A percentile compares a stretch with the other conserved stretches of the same genome.
Conservation (phyloP, 2,888 invertebrate species). For the Cephus nigrinus region DNA sequence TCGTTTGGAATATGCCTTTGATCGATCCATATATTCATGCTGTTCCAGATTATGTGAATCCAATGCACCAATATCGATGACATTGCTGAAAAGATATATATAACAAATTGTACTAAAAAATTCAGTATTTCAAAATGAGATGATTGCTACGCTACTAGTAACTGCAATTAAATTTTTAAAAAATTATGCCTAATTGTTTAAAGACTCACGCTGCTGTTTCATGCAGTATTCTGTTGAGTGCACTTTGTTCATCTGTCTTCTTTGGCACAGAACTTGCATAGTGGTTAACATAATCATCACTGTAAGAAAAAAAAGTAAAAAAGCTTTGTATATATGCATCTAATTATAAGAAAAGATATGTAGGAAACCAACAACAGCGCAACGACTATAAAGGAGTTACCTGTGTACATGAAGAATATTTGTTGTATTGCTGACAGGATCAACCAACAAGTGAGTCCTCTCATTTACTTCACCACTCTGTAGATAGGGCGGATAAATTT, state of each 20-base stretch:
- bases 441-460: conserved; percentile 82
- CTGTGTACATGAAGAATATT: conserved; percentile 77
- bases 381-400: conserved; percentile 49
- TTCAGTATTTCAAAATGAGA: not conserved
- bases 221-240: conserved; percentile 87
- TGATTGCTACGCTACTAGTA: not conserved
- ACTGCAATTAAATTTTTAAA: conserved; percentile 1
- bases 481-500: conserved; percentile 31
- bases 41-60: conserved; percentile 90
- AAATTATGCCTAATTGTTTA: conserved; percentile 20
- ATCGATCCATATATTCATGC: conserved; percentile 83
- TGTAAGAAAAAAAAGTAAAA: conserved; percentile 56
- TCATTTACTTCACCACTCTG: conserved; percentile 76
- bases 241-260: conserved; percentile 91
- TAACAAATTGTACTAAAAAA: not conserved
- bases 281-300: conserved; percentile 75
- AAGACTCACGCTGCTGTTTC: conserved; percentile 86
- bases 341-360: not conserved
- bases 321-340: conserved; percentile 3
- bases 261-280: conserved; percentile 76
- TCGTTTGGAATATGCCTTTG: conserved; percentile 59
- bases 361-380: not conserved
- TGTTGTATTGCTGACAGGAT: conserved; percentile 81
- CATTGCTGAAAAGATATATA: conserved; percentile 74
- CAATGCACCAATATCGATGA: conserved; percentile 93